Evolutionary conservation across 1,140 invertebrate species (phyloP), one percentile per base, ranked within the genome.

Genomic region (Uloborus diversus): DNA sequence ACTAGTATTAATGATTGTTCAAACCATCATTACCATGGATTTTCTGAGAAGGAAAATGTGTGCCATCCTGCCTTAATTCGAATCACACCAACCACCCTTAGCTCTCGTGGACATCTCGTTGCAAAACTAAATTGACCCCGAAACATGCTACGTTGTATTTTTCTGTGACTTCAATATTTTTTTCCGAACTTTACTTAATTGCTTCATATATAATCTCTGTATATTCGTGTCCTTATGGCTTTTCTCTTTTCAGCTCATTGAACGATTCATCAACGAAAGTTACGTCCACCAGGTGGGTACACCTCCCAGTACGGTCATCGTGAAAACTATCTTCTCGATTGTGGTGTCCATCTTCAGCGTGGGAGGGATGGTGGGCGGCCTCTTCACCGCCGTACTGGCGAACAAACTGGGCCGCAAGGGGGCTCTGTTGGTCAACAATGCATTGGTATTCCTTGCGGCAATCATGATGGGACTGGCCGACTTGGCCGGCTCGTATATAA

Each of bases 311-410:
- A 28, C 7, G 7, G 17, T 14, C 25, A 42, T 64, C 25, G 28
- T 27, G n/a, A 28, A 9, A n/a, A 87, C 86, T 42, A 87, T 92
- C 90, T 93, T 27, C 94, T 91, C 90, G 90, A 94, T 0, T 87
- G 94, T 92, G 0, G 95, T 96, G 0, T 88, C 94, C 4, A 93
- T 96, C 51, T 96, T 94, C 86, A 95, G 94, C 85, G 90, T 96
- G 13, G 95, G 96, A 4, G 96, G 95, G 7, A 96, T 97, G 93
- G 90, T 96, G 64, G 96, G 96, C 1, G 95, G 94, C 1, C 86
- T 93, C 0, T 81, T 92, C n/a, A 93, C 94, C 0, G 94, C 94
- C 5, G 87, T 90, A 35, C 86, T 94, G 1, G 92, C 93, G 57
- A 91, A 93, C 83, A 90, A 89, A 80, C 91, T 94, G 82, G 94